Evolutionary conservation across 2,888 invertebrate genomes (phyloP).

Genomic region (Brachypalpus laphriformis): DNA sequence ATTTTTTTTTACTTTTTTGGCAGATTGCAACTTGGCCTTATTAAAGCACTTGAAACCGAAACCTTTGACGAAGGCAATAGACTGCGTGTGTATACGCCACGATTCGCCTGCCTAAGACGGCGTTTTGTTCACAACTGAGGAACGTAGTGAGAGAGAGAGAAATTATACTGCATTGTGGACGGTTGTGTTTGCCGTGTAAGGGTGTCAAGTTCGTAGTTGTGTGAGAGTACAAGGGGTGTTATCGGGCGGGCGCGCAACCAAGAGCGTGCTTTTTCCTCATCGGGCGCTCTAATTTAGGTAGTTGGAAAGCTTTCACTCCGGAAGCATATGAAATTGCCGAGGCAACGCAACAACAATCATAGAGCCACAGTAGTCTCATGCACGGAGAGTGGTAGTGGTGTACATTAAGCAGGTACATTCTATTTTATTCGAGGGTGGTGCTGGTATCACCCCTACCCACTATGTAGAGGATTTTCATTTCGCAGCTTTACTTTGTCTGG

Average conservation of each 20-base stretch:
- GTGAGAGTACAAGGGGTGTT: slow-evolving; percentile 42
- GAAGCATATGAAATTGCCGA: slow-evolving; percentile 45
- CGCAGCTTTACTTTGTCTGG: slow-evolving; percentile 24
- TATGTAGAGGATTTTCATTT: slow-evolving; percentile 17
- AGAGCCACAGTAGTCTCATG: slow-evolving; percentile 24
- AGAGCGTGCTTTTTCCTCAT: slow-evolving; percentile 40
- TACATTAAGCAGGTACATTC: slow-evolving; percentile 47
- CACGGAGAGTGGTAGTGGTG: slow-evolving; percentile 26
- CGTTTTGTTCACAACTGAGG: slow-evolving; percentile 64
- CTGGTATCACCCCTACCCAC: not conserved
- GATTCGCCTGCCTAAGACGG: slow-evolving; percentile 37
- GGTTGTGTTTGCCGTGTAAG: slow-evolving; percentile 64
- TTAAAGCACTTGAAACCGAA: slow-evolving; percentile 63
- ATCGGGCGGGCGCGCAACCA: not conserved
- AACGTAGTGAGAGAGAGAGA: slow-evolving; percentile 29
- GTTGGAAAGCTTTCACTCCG: slow-evolving; percentile 63
- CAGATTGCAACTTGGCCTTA: slow-evolving; percentile 55
- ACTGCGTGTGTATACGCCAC: slow-evolving; percentile 25
- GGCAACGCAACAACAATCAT: slow-evolving; percentile 53
- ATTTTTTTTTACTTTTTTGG: slow-evolving; percentile 34
- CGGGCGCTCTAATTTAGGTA: slow-evolving; percentile 26
- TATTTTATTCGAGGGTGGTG: slow-evolving; percentile 38
- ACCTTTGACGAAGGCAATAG: slow-evolving; percentile 49
- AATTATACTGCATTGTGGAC: slow-evolving; percentile 68
- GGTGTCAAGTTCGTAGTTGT: slow-evolving; percentile 71